These are phyloP conservation scores for Palloptera scutellata DNA, from an alignment of 2,888 invertebrate genomes.

Conservation along the genomic window DNA sequence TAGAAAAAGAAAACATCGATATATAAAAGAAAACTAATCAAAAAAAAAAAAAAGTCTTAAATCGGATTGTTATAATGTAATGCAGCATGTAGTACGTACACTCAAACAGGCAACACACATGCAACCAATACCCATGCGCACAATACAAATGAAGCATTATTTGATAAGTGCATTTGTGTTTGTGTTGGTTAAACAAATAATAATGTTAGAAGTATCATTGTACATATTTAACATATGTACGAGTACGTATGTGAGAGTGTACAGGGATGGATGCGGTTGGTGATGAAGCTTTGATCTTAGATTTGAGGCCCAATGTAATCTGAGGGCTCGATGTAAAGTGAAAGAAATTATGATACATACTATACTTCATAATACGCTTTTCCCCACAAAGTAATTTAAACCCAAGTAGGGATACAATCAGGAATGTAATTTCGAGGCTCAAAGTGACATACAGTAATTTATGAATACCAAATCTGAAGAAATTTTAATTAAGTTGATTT, in stretches of 20 bases:
- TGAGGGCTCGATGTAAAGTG: too few species aligned
- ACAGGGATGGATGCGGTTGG: too few species aligned
- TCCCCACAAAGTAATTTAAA: too few species aligned
- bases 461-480: too few species aligned
- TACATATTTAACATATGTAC: too few species aligned
- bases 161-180: background rate
- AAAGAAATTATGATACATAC: too few species aligned
- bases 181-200: slow-evolving; percentile 21
- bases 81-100: background rate
- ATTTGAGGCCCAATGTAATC: background rate
- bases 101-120: background rate
- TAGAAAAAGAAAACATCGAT: slow-evolving; percentile 45
- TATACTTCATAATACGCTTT: too few species aligned
- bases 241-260: too few species aligned
- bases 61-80: slow-evolving; percentile 49
- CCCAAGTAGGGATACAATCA: too few species aligned
- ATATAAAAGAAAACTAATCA: slow-evolving; percentile 48
- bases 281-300: background rate
- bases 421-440: too few species aligned
- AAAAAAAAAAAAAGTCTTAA: slow-evolving; percentile 33
- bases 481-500: too few species aligned
- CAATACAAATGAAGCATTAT: background rate
- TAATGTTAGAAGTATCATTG: background rate
- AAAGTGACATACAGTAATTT: too few species aligned
- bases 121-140: background rate